Base-by-base conservation (phyloP, 2,888 invertebrate genomes). In the Phengaris alcon region DNA sequence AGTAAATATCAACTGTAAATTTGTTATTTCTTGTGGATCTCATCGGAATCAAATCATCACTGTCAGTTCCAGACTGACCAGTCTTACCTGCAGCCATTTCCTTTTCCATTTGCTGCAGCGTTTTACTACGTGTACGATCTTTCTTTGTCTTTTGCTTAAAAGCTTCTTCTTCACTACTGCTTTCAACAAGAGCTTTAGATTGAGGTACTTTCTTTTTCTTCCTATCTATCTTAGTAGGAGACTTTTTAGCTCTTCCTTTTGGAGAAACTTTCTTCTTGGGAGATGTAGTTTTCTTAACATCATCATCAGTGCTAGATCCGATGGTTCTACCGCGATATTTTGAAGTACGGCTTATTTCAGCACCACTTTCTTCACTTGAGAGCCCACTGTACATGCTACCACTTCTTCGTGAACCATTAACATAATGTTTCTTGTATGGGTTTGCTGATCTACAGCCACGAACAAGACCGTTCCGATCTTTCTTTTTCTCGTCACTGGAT, bases 1-100 rank as follows among this genome's bases (percentile, higher is more conserved):
- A 97, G 88, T 97, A 98, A 81, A 97, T 97, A 78, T 96, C 96
- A 35, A 95, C 93, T n/a, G 95, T 94, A 76, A 94, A 94, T 84
- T 95, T 95, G 79, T 92, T 90, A 80, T 94, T 94, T 81, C 91
- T 89, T 73, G 94, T 91, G 54, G 93, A 92, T 81, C 93, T 93
- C 48, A 96, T 94, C 51, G 96, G 95, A 90, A 96, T 93, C 70
- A 97, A 87, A 78, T 97, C 97, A 86, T 97, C 97, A 84, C 97
- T 97, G 79, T 97, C 97, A 75, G 96, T 95, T 73, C 95, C 95
- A 6, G 96, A 95, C 73, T 94, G 94, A 10, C 86, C 89, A 72
- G 83, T 79, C 78, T 85, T 88, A 77, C 94, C 95, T 75, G 95
- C 95, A 48, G 89, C 83, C 87, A 97, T 94, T 87, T 97, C 97